A percentile compares a stretch with the other conserved stretches of the same genome.
Conservation (phyloP, 2,113 vertebrate species). For the Mugil cephalus region DNA sequence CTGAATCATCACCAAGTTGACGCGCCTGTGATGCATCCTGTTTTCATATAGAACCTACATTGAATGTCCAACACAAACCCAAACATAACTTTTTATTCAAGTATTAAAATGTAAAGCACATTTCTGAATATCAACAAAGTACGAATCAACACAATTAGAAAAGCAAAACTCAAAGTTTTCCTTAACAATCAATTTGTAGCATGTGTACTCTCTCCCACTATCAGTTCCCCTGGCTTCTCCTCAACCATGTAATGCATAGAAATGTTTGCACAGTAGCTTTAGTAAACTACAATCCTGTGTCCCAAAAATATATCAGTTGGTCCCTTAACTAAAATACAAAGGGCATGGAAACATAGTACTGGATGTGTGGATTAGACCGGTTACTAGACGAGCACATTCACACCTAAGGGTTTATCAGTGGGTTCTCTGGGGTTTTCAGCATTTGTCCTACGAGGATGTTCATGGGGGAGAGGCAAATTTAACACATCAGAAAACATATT, state of each 20-base stretch:
- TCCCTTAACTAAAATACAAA: constrained; percentile 80
- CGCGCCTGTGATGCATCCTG: constrained; percentile 6
- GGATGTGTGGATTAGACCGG: constrained; percentile 39
- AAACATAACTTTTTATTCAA: constrained; percentile 88
- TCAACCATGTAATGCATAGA: constrained; percentile 85
- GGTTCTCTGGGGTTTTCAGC: constrained; percentile 33
- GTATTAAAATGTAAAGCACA: constrained; percentile 90
- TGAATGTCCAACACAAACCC: constrained; percentile 65
- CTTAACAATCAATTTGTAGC: constrained; percentile 75
- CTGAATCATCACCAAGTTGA: constrained; percentile 30
- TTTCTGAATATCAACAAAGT: constrained; percentile 82
- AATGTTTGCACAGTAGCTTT: constrained; percentile 82
- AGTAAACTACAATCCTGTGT: constrained; percentile 79
- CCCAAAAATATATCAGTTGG: constrained; percentile 78
- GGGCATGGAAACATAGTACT: constrained; percentile 38
- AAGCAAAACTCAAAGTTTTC: constrained; percentile 79
- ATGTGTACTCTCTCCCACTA: constrained; percentile 53
- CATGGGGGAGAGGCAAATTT: constrained; percentile 43
- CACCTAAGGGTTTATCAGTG: constrained; percentile 47
- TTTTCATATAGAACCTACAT: constrained; percentile 48
- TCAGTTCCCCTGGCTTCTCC: constrained; percentile 47
- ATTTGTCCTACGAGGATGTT: constrained; percentile 52
- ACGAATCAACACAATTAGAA: constrained; percentile 85
- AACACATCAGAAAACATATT: constrained; percentile 56
- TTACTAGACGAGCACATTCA: constrained; percentile 56